Evolutionary conservation across 2,113 vertebrate species (phyloP).

Genomic region (Mobula hypostoma): DNA sequence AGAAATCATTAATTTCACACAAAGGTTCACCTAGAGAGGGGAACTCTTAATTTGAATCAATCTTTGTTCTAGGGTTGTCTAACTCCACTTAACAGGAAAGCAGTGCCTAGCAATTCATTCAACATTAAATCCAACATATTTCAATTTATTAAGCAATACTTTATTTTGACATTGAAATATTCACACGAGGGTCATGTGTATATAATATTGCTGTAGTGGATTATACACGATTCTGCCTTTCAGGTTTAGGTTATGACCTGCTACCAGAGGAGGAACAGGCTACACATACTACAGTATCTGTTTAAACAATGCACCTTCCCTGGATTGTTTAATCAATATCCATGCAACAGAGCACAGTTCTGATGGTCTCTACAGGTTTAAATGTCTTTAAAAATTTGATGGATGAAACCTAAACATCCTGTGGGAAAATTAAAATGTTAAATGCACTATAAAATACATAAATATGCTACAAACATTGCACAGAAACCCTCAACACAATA

Average conservation of each 20-base stretch:
- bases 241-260: neutral
- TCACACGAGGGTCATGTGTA: neutral
- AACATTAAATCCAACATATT: neutral
- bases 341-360: neutral
- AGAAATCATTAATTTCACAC: no score
- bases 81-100: neutral
- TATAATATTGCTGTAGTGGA: conserved; percentile 30
- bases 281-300: neutral
- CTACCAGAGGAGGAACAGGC: neutral
- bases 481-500: conserved; percentile 30
- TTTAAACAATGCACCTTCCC: neutral
- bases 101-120: neutral
- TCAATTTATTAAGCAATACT: conserved; percentile 11
- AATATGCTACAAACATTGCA: conserved; percentile 33
- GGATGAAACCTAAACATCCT: neutral
- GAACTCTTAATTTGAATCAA: no score
- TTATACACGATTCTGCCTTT: conserved; percentile 18
- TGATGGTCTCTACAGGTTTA: neutral
- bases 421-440: neutral
- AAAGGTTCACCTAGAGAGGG: no score
- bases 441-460: neutral
- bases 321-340: neutral
- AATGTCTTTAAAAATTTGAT: neutral
- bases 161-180: conserved; percentile 25
- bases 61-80: neutral